Percentiles rank a stretch among this genome's conserved stretches.
phyloP scores from a whole-genome alignment of 2,113 vertebrate genomes.

The Crotalus helleri region DNA sequence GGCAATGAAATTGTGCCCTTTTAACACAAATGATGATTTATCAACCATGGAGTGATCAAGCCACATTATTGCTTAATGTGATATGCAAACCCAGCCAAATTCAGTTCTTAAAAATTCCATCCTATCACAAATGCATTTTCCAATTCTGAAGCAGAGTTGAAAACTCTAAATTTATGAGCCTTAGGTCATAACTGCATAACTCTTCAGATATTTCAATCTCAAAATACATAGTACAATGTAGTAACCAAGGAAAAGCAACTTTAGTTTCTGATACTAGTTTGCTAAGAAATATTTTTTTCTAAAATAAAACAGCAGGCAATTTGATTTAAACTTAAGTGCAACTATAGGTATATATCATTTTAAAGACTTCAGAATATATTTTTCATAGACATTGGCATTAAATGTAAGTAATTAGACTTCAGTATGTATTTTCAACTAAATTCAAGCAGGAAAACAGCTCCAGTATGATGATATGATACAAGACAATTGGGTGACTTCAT shows the following conservation, averaged over 20 bases:
- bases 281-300: neutral
- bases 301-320: neutral
- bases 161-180: neutral
- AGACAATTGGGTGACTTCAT: conserved; percentile 19
- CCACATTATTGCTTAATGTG: neutral
- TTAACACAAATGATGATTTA: neutral
- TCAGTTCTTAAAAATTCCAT: neutral
- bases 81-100: neutral
- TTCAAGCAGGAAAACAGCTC: neutral
- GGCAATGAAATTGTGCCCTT: neutral
- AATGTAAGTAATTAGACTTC: conserved; percentile 22
- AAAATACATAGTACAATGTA: neutral
- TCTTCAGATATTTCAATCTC: neutral
- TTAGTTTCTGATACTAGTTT: neutral
- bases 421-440: neutral
- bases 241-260: neutral
- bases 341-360: neutral
- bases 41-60: neutral
- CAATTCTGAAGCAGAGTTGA: neutral
- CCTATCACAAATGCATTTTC: neutral
- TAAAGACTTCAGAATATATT: neutral
- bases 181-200: neutral
- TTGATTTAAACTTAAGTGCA: neutral
- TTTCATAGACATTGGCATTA: neutral
- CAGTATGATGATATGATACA: conserved; percentile 5